Evolutionary conservation across 2,888 invertebrate species (phyloP), one percentile per base, ranked within the genome.

Genomic region (Drosophila kokeensis): DNA sequence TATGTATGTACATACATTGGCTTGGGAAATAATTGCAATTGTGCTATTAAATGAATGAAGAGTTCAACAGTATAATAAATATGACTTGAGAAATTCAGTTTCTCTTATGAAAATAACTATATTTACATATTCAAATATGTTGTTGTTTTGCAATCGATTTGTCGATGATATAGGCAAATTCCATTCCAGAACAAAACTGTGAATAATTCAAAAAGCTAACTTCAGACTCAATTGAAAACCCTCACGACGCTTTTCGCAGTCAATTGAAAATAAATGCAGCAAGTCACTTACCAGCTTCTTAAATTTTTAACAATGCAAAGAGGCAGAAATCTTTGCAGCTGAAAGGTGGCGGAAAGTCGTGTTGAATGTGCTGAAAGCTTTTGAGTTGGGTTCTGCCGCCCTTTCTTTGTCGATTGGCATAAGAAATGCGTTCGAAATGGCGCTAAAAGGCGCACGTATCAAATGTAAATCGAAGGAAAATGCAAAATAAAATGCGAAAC

Each of bases 401-500:
- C 4, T 36, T 42, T 18, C 4, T 36, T 42, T 38, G 29, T 49
- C 8, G 42, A 24, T 48, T 49, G 50, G 24, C 63, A 61, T 62
- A 64, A 68, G 45, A 69, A 81, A 65, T 79, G 60, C 50, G 48
- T 53, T 62, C 3, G 38, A 61, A 76, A 53, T 64, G 49, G 40
- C 54, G 78, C 48, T 67, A 73, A 77, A 69, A 81, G 68, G 66
- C 73, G 58, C 79, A 79, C 79, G 81, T 81, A n/a, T 63, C 61
- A 15, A 64, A 61, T 64, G 68, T 60, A 49, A 77, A 79, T 62
- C 60, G 42, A 49, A 61, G 53, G 50, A 45, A 62, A 59, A 58
- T 50, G 62, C 45, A 53, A 66, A 66, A 64, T 15, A 45, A 29
- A 34, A 57, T 57, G 21, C 21, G 30, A 64, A 74, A 59, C 50